A percentile compares a stretch with the other conserved stretches of the same genome.
phyloP scores from a whole-genome alignment of 1,140 invertebrate species.

The Ephestia elutella region DNA sequence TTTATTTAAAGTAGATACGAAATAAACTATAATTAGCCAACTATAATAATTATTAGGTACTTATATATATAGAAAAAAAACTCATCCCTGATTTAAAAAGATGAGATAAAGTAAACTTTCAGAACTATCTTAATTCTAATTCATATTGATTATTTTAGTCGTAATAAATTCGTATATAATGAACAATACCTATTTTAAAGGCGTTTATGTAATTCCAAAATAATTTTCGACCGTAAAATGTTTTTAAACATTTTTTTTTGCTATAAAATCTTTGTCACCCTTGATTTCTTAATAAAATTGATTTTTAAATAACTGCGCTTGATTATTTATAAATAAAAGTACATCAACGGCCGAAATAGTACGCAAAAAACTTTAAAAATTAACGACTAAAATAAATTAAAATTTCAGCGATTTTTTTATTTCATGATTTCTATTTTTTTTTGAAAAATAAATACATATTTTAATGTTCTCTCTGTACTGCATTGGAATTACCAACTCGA shows the following conservation, averaged over 20 bases:
- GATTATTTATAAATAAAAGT: too few species aligned
- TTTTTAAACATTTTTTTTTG: too few species aligned
- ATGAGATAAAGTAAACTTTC: constrained; percentile 18
- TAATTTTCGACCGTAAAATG: too few species aligned
- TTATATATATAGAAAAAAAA: constrained; percentile 38
- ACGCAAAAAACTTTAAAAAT: too few species aligned
- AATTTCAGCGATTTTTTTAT: too few species aligned
- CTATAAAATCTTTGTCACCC: neutral
- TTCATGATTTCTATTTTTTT: too few species aligned
- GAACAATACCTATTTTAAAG: neutral
- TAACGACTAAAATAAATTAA: too few species aligned
- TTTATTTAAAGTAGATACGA: constrained; percentile 56
- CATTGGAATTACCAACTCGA: constrained; percentile 9
- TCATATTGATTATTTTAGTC: constrained; percentile 1
- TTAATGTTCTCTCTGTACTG: too few species aligned
- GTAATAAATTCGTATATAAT: constrained; percentile 8
- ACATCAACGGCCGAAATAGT: too few species aligned
- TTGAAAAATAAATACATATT: too few species aligned
- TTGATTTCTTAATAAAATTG: neutral
- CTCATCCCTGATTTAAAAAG: constrained; percentile 38
- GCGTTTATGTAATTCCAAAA: constrained; percentile 5
- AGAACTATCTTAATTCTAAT: constrained; percentile 12
- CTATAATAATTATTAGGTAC: constrained; percentile 33
- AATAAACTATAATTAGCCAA: constrained; percentile 63
- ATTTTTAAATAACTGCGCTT: too few species aligned